Base-by-base conservation (phyloP, 2,113 vertebrate species). In the Eurystomus gularis region DNA sequence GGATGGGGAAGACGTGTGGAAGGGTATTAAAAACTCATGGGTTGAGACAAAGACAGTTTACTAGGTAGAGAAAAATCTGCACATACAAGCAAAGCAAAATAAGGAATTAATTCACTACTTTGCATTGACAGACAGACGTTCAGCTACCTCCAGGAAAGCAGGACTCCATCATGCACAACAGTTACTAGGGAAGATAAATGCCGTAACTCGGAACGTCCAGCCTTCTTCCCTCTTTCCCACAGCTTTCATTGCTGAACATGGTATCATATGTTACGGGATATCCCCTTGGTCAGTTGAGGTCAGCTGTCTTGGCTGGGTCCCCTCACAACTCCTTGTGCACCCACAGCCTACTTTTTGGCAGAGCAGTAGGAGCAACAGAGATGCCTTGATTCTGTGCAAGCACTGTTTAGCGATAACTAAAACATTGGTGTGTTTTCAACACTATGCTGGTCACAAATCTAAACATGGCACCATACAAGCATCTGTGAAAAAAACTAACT, bases 101-200 rank as follows among this genome's bases (percentile, higher is more conserved):
- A 23, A 46, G 28, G 28, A 64, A 39, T 37, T 42, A 42, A 42
- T 42, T 42, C 42, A 42, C 42, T 42, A 10, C 19, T 35, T 52
- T 12, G 13, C 21, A 31, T 28, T 1, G 3, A 5, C 21, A 26
- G 21, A 21, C 7, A 39, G 60, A 3, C 44, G 33, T 54, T 69
- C 8, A 71, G 23, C n/a, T 39, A 39, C 10, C 55, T 54, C 9
- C 28, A 79, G 65, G 37, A 46, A 39, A 87, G 11, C 26, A 37
- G 39, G 14, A 17, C 33, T 70, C 3, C 9, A 12, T 17, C 73
- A 78, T 0, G 0, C 0, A 0, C 23, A 37, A 44, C 1, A 3
- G 26, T 61, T 33, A 33, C 17, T 64, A 17, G 54, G 33, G 13
- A 70, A 61, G 15, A 61, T 6, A 39, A 54, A 71, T 6, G 4